These are phyloP conservation scores for Acomys russatus DNA, from an alignment of 2,797 vertebrate species.

Conservation along the genomic window DNA sequence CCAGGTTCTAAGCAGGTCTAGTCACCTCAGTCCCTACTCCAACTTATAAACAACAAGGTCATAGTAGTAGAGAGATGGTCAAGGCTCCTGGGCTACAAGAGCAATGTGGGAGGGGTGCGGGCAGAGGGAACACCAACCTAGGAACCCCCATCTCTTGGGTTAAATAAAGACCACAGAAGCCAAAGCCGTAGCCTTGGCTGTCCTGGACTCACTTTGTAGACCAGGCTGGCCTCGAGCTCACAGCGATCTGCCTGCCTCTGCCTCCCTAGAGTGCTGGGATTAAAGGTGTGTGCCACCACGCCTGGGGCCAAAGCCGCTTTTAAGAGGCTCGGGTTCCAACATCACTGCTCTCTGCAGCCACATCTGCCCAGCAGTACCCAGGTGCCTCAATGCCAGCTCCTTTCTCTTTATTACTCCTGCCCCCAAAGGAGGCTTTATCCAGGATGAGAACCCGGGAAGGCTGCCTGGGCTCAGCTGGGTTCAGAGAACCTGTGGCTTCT, in stretches of 20 bases:
- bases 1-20: neutral
- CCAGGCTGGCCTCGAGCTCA: too few relatives aligned
- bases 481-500: constrained; percentile 73
- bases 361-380: too few relatives aligned
- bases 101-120: neutral
- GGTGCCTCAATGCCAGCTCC: constrained; percentile 10
- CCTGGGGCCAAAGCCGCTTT: neutral
- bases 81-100: neutral
- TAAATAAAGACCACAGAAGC: constrained; percentile 10
- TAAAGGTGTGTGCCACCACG: too few relatives aligned
- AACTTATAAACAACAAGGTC: neutral
- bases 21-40: neutral
- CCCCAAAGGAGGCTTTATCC: neutral
- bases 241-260: too few relatives aligned
- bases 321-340: neutral
- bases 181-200: neutral
- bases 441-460: neutral
- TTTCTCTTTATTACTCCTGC: neutral
- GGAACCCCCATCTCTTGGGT: neutral
- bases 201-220: too few relatives aligned
- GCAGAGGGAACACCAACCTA: neutral
- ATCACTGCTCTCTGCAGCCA: neutral
- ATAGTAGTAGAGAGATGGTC: neutral
- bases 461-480: neutral
- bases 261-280: too few relatives aligned